Evolutionary conservation across 2,888 invertebrate genomes (phyloP), one percentile per base, ranked within the genome.

Genomic region (Ommatoiulus sabulosus): DNA sequence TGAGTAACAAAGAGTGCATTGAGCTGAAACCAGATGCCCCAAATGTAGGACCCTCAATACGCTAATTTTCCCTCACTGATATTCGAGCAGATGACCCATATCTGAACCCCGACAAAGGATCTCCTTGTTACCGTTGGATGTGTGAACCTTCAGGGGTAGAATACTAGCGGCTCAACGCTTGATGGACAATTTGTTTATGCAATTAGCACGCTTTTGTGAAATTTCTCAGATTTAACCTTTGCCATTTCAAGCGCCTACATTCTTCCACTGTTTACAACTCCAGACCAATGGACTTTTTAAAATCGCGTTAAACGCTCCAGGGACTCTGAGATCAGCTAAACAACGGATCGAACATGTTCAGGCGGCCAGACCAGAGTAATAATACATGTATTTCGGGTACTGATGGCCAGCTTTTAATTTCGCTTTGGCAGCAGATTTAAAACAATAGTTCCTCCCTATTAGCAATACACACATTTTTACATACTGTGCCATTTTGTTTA

Each of bases 201-300:
- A 20, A 72, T 72, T 72, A 72, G 72, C 72, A 72, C 72, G 72
- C 72, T 72, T 72, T 72, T 72, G 72, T 72, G 72, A 72, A 72
- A 72, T 72, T 72, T 72, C 72, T 24, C 20, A 20, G 24, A n/a
- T 20, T 72, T 72, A 24, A 72, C 72, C 20, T 72, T 72, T 72
- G 24, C 72, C 72, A 72, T 24, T 72, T 72, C 72, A 72, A 72
- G 72, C 1, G 20, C 63, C n/a, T 20, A 10, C 20, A 72, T 72
- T 72, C 72, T 24, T 72, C 20, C 3, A 72, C 6, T 24, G 72
- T 72, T 72, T 72, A 72, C 72, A 24, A 24, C 10, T 72, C 57
- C 4, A 57, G n/a, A n/a, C n/a, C 63, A 63, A 63, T n/a, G 72
- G 72, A 72, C 8, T 72, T 72, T 72, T 8, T 6, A 63, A n/a